A percentile compares a stretch with the other conserved stretches of the same genome.
These are phyloP conservation scores for Andricus grossulariae DNA, from an alignment of 1,140 invertebrate species.

Conservation along the genomic window DNA sequence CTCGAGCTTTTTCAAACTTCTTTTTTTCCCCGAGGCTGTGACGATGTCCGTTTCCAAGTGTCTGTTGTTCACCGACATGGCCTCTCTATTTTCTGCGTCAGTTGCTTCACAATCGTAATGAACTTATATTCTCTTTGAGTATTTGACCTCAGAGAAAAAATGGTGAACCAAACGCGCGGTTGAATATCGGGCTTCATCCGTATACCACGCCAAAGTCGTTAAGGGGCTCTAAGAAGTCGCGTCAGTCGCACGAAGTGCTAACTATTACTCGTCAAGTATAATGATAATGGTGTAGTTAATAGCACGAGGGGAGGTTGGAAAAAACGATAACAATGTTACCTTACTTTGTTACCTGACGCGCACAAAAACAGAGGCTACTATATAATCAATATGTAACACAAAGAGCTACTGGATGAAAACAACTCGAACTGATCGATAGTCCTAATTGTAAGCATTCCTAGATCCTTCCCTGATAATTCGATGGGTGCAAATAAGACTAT, in stretches of 20 bases:
- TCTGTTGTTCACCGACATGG: conserved; percentile 55
- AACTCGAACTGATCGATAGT: no score
- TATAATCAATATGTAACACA: no score
- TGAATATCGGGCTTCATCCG: conserved; percentile 48
- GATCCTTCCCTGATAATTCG: no score
- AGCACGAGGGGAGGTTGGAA: conserved; percentile 35
- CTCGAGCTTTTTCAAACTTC: conserved; percentile 52
- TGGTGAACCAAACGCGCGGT: conserved; percentile 29
- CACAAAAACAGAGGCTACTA: neutral
- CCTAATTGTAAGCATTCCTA: no score
- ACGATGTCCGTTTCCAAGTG: conserved; percentile 47
- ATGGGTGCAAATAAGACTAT: no score
- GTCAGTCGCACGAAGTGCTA: conserved; percentile 45
- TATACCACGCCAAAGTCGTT: conserved; percentile 44
- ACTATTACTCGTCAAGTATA: conserved; percentile 52
- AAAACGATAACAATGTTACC: conserved; percentile 52
- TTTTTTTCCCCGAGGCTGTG: conserved; percentile 41
- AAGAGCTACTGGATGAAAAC: no score
- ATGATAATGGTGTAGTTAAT: conserved; percentile 53
- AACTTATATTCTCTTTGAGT: neutral
- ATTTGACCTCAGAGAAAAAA: conserved; percentile 35
- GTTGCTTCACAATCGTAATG: conserved; percentile 33
- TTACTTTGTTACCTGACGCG: conserved; percentile 48
- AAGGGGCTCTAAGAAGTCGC: conserved; percentile 51
- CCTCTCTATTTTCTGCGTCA: conserved; percentile 53